A percentile compares a stretch with the other conserved stretches of the same genome.
Conservation (phyloP, 2,113 vertebrate genomes). For the Odocoileus hemionus region DNA sequence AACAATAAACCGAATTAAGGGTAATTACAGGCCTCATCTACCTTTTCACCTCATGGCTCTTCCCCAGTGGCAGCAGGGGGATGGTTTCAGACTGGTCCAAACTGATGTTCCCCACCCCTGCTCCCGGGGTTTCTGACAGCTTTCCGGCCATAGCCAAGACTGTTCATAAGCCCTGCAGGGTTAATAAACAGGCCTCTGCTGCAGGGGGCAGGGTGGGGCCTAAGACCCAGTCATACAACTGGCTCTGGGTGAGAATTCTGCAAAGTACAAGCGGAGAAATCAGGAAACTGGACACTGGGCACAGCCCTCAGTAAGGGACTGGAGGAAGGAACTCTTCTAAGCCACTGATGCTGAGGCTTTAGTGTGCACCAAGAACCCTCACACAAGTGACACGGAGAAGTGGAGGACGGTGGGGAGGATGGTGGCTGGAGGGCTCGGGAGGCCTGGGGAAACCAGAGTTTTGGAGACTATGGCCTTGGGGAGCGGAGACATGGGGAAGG, state of each 20-base stretch:
- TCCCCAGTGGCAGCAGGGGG: not conserved
- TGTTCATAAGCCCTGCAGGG: not conserved
- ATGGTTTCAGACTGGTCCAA: not conserved
- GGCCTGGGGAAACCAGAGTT: not conserved
- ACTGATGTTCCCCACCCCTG: not conserved
- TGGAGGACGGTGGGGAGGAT: not conserved
- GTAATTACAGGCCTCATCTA: constrained; percentile 30
- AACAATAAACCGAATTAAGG: constrained; percentile 39
- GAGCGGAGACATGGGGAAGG: not conserved
- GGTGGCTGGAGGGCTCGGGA: not conserved
- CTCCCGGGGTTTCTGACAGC: not conserved
- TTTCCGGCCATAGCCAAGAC: not conserved
- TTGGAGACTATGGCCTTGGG: not conserved
- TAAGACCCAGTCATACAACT: not conserved
- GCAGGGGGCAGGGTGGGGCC: not conserved
- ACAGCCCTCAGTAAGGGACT: not conserved
- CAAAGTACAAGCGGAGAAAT: not conserved
- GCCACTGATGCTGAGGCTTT: constrained; percentile 49
- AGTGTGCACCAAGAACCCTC: constrained; percentile 55
- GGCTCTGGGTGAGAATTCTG: not conserved
- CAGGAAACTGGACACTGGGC: not conserved
- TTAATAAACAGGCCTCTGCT: not conserved
- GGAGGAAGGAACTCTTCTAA: constrained; percentile 23
- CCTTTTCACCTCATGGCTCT: not conserved
- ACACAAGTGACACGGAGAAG: not conserved